Evolutionary conservation across 2,113 vertebrate genomes (phyloP).

Genomic region (Oncorhynchus mykiss): DNA sequence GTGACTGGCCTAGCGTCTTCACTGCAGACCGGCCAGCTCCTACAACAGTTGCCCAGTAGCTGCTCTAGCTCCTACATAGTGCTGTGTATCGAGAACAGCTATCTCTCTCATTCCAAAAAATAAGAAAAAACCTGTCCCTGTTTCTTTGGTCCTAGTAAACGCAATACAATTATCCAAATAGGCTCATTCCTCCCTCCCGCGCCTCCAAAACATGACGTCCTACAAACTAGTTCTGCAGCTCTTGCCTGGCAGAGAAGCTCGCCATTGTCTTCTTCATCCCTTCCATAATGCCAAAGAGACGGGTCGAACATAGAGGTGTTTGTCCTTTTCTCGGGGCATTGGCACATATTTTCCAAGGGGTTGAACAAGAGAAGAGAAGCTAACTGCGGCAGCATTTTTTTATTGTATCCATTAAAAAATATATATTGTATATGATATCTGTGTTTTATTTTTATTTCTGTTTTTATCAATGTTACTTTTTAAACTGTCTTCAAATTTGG

Average conservation of each 20-base stretch:
- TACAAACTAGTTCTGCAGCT: conserved; percentile 57
- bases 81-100: conserved; percentile 94
- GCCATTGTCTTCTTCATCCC: conserved; percentile 48
- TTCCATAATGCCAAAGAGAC: conserved; percentile 71
- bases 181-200: conserved; percentile 1
- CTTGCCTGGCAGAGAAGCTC: conserved; percentile 54
- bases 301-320: conserved; percentile 53
- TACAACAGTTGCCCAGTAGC: conserved; percentile 80
- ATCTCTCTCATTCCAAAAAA: conserved; percentile 78
- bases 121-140: conserved; percentile 61
- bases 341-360: conserved; percentile 70
- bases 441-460: conserved; percentile 42
- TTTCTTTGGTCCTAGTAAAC: conserved; percentile 31
- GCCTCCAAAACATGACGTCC: conserved; percentile 39
- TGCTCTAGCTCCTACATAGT: conserved; percentile 80
- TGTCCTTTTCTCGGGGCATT: conserved; percentile 56
- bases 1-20: conserved; percentile 82
- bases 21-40: conserved; percentile 75
- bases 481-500: conserved; percentile 59
- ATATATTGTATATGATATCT: conserved; percentile 69
- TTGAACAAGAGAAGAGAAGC: conserved; percentile 53
- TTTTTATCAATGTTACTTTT: conserved; percentile 56
- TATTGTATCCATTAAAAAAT: conserved; percentile 61
- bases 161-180: conserved; percentile 36
- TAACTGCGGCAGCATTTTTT: conserved; percentile 51